Evolutionary conservation across 2,797 vertebrate species (phyloP), one percentile per base, ranked within the genome.

Genomic region (Remorina albescens): DNA sequence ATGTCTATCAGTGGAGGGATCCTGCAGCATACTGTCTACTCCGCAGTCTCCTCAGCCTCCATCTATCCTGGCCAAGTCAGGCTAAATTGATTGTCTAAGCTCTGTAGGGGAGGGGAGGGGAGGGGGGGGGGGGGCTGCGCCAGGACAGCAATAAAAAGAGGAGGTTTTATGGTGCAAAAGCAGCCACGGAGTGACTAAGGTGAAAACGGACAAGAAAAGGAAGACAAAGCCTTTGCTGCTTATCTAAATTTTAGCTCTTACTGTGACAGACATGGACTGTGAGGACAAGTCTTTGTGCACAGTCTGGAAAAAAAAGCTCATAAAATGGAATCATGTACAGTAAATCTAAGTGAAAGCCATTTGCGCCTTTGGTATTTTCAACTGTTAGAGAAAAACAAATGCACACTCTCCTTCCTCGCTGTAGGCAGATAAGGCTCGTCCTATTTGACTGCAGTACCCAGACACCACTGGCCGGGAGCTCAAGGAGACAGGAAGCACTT

Each of bases 401-500:
- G 67, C 82, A 68, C 36, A 77, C 50, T 67, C 28, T 11, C 18
- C 25, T 51, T 74, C 69, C 54, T 67, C 1, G 71, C 87, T 81
- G 28, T 62, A 66, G 77, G 83, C 55, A 32, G 63, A 71, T 63
- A 64, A 67, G n/a, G 54, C 82, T 71, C 7, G 21, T 90, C 77
- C 69, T 82, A 15, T 89, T 85, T 36, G 80, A 88, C 87, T 83
- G 85, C 85, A 77, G 82, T 74, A 74, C 79, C 77, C 86, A 88
- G 83, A 87, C 84, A 75, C 85, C 67, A 77, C 82, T 81, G 89
- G 91, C 85, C 73, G 15, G 62, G 71, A 90, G 90, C 91, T 90
- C 79, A 74, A 90, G 88, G 88, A 92, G 89, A 91, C 90, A 91
- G 89, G 90, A 93, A 91, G 91, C 92, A 92, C 93, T 94, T 93